These are phyloP conservation scores for Coracopsis vasa DNA, from an alignment of 2,113 vertebrate genomes.

Conservation along the genomic window DNA sequence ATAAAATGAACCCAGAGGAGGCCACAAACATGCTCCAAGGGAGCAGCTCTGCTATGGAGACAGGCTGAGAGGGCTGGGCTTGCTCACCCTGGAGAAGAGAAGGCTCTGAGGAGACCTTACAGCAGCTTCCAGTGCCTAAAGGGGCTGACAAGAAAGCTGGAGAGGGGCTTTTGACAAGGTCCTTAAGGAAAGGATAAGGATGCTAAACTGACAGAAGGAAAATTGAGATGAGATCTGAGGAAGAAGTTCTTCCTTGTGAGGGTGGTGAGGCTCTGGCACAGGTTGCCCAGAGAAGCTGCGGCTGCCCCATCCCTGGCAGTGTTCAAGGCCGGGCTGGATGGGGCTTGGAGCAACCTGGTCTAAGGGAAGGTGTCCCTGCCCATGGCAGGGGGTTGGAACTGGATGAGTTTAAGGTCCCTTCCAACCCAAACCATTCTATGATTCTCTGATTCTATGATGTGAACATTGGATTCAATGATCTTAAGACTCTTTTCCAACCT, in stretches of 20 bases:
- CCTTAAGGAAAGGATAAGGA: neutral
- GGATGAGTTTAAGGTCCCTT: neutral
- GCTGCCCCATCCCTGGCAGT: no score
- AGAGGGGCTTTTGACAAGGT: neutral
- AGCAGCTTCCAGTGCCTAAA: neutral
- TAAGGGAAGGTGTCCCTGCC: neutral
- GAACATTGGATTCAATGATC: rapidly evolving
- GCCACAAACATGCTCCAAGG: neutral
- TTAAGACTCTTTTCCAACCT: neutral
- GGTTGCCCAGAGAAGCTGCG: no score
- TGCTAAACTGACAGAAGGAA: neutral
- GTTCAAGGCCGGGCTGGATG: no score
- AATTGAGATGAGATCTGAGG: no score
- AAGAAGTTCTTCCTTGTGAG: no score
- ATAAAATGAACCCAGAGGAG: neutral
- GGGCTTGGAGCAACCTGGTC: neutral
- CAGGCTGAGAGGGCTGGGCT: neutral
- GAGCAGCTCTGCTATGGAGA: neutral
- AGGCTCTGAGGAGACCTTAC: neutral
- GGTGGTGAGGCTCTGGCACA: no score
- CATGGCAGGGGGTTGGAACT: neutral
- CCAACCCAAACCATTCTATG: neutral
- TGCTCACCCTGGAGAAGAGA: neutral
- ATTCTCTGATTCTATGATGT: neutral
- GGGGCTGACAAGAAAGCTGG: neutral